Base-by-base conservation (phyloP, 2,797 vertebrate species). In the Alectoris magna region DNA sequence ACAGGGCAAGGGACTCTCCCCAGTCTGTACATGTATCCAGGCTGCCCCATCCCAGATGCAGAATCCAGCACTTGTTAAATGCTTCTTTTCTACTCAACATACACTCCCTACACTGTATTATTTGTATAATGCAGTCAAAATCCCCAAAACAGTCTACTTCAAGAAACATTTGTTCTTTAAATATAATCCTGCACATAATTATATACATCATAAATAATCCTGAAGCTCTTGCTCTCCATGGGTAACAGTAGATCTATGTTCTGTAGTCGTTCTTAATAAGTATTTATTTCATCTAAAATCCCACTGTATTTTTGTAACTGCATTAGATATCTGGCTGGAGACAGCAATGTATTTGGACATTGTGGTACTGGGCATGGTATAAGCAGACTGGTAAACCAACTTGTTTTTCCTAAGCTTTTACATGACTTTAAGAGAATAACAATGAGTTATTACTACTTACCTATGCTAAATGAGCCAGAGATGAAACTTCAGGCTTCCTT, bases 381-480 rank as follows among this genome's bases (percentile, higher is more conserved):
- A 79, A 82, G 27, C 43, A 91, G 84, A 55, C 68, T 2, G 2
- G 84, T 62, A 73, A 88, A 69, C 34, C 66, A 84, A 51, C 74
- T 87, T 62, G 58, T 62, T 94, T 92, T 91, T 76, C 49, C 64
- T 68, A 60, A 92, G 82, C 63, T 95, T 89, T 88, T 82, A 31
- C 36, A 13, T 73, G 63, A 41, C 64, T 95, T 86, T 67, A 73
- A 66, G 67, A 88, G 89, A 90, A 86, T 84, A 92, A 82, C 75
- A 89, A 89, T 12, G 49, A 95, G 74, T 92, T 92, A 92, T 87
- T 84, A 62, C 80, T 91, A 67, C 91, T 94, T 92, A 96, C 91
- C 91, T 96, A 77, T 88, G 83, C 87, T 90, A 95, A 96, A 94
- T 80, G 80, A 96, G 80, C 83, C 93, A 93, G 83, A 79, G 56